A percentile compares a stretch with the other conserved stretches of the same genome.
Conservation (phyloP, 2,888 invertebrate genomes). For the Glaucopsyche alexis region DNA sequence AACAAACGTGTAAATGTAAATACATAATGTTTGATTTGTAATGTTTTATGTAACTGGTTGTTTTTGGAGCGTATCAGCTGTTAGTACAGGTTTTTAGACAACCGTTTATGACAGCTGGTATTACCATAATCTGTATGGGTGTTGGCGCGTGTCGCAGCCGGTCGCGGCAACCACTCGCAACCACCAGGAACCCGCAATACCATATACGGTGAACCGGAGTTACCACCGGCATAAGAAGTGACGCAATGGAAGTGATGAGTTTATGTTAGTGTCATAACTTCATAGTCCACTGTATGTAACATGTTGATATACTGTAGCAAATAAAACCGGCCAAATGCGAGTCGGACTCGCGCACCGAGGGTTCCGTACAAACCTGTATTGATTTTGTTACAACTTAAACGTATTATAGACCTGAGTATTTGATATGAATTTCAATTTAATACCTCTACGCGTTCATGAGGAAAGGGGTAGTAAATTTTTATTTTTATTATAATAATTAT, state of each 20-base stretch:
- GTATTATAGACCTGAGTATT: too few species aligned
- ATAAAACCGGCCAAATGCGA: too few species aligned
- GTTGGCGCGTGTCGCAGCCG: background rate
- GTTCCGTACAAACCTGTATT: too few species aligned
- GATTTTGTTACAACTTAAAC: too few species aligned
- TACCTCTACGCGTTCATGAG: too few species aligned
- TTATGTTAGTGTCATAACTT: background rate
- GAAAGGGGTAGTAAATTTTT: too few species aligned
- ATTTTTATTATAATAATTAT: too few species aligned
- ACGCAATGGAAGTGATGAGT: background rate
- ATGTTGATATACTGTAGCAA: too few species aligned
- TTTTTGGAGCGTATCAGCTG: constrained; percentile 5
- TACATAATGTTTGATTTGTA: background rate
- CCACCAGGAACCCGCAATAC: background rate
- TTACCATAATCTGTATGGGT: constrained; percentile 13
- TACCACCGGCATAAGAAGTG: background rate
- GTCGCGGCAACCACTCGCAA: background rate
- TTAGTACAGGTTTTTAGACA: background rate
- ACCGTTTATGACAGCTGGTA: background rate
- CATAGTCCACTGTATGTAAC: too few species aligned
- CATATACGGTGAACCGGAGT: background rate
- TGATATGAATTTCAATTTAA: too few species aligned
- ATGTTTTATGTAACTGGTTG: background rate
- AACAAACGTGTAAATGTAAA: constrained; percentile 5
- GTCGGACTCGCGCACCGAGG: too few species aligned